phyloP scores from a whole-genome alignment of 2,888 invertebrate genomes.

The Seira ritae region DNA sequence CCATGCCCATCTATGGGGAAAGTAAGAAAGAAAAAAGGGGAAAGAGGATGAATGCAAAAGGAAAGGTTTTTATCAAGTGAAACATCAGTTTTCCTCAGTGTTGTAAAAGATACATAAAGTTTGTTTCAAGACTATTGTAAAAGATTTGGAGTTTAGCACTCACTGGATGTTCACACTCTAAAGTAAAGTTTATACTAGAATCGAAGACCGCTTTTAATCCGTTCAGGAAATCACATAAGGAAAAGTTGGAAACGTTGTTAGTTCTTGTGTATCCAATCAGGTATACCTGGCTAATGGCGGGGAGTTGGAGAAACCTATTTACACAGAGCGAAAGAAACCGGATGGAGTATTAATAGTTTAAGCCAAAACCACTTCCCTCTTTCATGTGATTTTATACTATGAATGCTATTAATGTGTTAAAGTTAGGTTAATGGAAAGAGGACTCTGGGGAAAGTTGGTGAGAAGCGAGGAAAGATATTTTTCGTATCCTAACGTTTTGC shows the following conservation, averaged over 20 bases:
- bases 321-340: conserved; percentile 36
- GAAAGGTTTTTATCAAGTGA: background rate
- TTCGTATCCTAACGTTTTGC: too few relatives aligned
- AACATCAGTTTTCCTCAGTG: background rate
- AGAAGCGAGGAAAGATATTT: conserved; percentile 52
- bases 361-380: conserved; percentile 50
- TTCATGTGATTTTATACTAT: conserved; percentile 58
- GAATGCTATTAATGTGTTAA: conserved; percentile 60
- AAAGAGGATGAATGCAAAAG: background rate
- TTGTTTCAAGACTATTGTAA: conserved; percentile 1
- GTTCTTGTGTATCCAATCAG: background rate
- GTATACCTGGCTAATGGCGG: background rate
- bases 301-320: conserved; percentile 22
- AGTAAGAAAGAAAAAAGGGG: background rate
- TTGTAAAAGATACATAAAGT: conserved; percentile 11
- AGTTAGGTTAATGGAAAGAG: conserved; percentile 63
- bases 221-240: background rate
- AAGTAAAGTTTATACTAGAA: background rate
- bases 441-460: conserved; percentile 53
- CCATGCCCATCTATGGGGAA: background rate
- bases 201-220: background rate
- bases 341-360: conserved; percentile 61
- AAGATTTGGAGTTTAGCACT: conserved; percentile 3
- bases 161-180: background rate
- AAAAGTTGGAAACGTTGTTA: conserved; percentile 1